Conservation (phyloP, 1,140 invertebrate species). For the Sipha flava region DNA sequence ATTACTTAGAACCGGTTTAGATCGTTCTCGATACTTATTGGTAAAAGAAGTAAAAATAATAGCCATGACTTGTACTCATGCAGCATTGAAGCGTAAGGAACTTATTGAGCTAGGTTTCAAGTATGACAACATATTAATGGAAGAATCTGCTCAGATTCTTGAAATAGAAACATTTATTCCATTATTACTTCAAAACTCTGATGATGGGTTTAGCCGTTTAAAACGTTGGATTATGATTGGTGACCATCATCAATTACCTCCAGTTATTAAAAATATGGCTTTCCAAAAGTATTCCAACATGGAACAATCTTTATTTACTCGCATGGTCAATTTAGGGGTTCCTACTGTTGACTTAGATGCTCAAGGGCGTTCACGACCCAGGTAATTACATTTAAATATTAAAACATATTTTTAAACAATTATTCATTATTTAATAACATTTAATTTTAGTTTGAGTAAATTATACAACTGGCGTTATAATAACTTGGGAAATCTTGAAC, state of each 20-base stretch:
- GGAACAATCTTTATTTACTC: slow-evolving; percentile 97
- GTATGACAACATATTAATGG: slow-evolving; percentile 99
- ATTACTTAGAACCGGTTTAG: slow-evolving; percentile 83
- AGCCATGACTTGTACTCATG: slow-evolving; percentile 99
- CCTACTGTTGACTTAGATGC: slow-evolving; percentile 95
- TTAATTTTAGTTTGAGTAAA: slow-evolving; percentile 66
- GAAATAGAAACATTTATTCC: slow-evolving; percentile 99
- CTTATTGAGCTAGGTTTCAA: slow-evolving; percentile 92
- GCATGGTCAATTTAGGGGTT: slow-evolving; percentile 91
- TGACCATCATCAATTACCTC: slow-evolving; percentile 97
- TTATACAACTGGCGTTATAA: slow-evolving; percentile 98
- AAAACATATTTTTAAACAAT: neutral
- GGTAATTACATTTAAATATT: slow-evolving; percentile 44
- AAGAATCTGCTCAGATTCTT: slow-evolving; percentile 96
- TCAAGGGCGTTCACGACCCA: slow-evolving; percentile 87
- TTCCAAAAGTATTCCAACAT: slow-evolving; percentile 99
- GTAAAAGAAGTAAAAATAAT: slow-evolving; percentile 99
- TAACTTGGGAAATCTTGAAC: slow-evolving; percentile 81
- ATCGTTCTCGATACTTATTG: slow-evolving; percentile 89
- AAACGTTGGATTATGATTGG: slow-evolving; percentile 99
- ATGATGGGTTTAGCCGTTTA: slow-evolving; percentile 88
- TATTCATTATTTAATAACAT: neutral
- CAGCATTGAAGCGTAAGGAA: slow-evolving; percentile 92
- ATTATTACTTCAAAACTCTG: slow-evolving; percentile 89
- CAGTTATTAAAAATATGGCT: slow-evolving; percentile 99